Evolutionary conservation across 2,888 invertebrate genomes (phyloP), one percentile per base, ranked within the genome.

Genomic region (Mythimna impura): DNA sequence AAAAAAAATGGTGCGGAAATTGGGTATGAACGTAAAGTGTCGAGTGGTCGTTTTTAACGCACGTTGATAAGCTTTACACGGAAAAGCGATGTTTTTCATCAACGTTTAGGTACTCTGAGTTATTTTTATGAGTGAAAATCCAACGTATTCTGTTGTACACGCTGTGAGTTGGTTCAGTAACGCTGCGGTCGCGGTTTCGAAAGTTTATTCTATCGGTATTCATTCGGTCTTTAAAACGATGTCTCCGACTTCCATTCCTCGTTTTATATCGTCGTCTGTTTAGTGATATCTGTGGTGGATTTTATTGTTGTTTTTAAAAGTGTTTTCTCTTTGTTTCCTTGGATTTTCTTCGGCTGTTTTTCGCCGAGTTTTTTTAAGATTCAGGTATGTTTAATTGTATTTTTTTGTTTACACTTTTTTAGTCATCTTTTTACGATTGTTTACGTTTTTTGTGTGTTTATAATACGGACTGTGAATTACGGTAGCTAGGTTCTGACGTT

Each of bases 121-220:
- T 94, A 93, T 93, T 94, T 93, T 93, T 91, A 92, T 93, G 89
- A 91, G 90, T 90, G 90, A 90, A 92, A 92, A 90, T 87, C 89
- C 83, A 85, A 87, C 88, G 89, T 87, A 85, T 89, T 88, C 84
- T 74, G 82, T 81, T 76, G 61, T 83, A 71, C 74, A 83, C 73
- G 81, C 68, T 78, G 69, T 58, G 81, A 74, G 80, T 76, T 79
- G 68, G 85, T 83, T 86, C 86, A 86, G 86, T 86, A 73, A 73
- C 71, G 72, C 66, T 81, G 86, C 73, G 83, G 80, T 86, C 81
- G 81, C 67, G 87, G 86, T 86, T 86, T 86, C 80, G 85, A 86
- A 83, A 86, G 86, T 86, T 82, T 76, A 82, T 81, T 67, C 61
- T 47, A 75, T 83, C 73, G 68, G 80, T 84, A 83, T 76, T 69